Percentiles rank a stretch among this genome's conserved stretches.
These are phyloP conservation scores for Silurus meridionalis DNA, from an alignment of 2,113 vertebrate genomes.

Conservation along the genomic window DNA sequence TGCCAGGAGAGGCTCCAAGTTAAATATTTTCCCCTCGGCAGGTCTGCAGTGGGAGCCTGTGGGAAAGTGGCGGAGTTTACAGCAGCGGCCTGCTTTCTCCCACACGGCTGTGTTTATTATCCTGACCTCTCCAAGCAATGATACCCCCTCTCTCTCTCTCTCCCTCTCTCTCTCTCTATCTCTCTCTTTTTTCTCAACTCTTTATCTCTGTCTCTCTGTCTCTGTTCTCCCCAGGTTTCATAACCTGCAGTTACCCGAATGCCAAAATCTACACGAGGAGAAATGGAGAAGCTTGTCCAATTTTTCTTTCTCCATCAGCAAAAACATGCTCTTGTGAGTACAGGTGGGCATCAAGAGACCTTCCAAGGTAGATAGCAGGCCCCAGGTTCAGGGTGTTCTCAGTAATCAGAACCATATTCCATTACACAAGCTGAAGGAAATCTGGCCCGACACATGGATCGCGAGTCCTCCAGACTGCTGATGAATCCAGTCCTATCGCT, in stretches of 20 bases:
- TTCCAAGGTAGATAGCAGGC: constrained; percentile 50
- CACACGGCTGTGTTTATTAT: constrained; percentile 50
- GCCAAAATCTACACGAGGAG: constrained; percentile 63
- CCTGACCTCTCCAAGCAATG: constrained; percentile 58
- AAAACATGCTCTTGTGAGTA: constrained; percentile 59
- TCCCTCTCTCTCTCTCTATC: constrained; percentile 38
- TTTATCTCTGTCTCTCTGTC: constrained; percentile 31
- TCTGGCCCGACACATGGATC: background rate
- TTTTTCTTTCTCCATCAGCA: constrained; percentile 55
- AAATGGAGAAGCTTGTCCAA: constrained; percentile 53
- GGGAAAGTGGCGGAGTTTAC: constrained; percentile 64
- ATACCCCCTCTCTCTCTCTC: constrained; percentile 41
- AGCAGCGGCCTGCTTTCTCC: constrained; percentile 55
- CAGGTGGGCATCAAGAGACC: constrained; percentile 55
- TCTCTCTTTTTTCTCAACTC: constrained; percentile 31
- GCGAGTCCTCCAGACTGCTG: background rate
- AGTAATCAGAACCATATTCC: constrained; percentile 41
- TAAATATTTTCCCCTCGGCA: constrained; percentile 72
- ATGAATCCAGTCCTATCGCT: background rate
- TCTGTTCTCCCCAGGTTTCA: constrained; percentile 47
- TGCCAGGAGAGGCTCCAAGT: constrained; percentile 64
- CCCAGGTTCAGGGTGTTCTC: constrained; percentile 28
- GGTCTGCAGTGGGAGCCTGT: constrained; percentile 70
- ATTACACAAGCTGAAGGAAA: constrained; percentile 25
- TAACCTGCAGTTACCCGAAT: constrained; percentile 28